These are phyloP conservation scores for Huso huso DNA, from an alignment of 2,797 vertebrate species.

Conservation along the genomic window DNA sequence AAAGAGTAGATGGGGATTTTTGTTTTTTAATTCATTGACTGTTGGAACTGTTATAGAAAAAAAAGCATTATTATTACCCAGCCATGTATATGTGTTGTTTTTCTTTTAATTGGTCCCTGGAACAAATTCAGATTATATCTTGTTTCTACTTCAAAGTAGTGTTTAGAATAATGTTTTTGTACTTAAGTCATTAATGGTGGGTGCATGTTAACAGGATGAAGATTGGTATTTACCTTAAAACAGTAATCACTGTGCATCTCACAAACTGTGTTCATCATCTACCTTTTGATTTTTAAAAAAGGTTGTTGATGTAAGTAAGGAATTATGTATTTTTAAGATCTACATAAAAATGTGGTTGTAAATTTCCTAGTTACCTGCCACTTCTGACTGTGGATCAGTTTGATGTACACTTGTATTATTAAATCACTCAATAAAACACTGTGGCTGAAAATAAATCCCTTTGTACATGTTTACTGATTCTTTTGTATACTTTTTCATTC, in stretches of 20 bases:
- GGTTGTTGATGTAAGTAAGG: constrained; percentile 81
- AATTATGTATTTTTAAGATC: constrained; percentile 82
- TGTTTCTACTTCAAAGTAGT: constrained; percentile 70
- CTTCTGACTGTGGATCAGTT: constrained; percentile 88
- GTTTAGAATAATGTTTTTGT: constrained; percentile 71
- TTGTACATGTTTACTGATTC: constrained; percentile 2
- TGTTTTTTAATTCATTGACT: constrained; percentile 89
- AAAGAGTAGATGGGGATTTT: constrained; percentile 78
- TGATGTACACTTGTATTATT: constrained; percentile 98
- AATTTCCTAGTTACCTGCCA: constrained; percentile 91
- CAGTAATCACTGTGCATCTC: constrained; percentile 75
- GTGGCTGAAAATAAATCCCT: constrained; percentile 61
- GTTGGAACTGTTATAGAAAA: constrained; percentile 84
- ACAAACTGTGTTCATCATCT: constrained; percentile 69
- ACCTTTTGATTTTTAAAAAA: constrained; percentile 66
- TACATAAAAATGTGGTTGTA: constrained; percentile 78
- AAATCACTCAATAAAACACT: constrained; percentile 96
- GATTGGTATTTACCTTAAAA: constrained; percentile 62
- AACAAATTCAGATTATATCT: constrained; percentile 79
- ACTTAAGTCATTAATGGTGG: constrained; percentile 77
- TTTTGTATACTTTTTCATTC: neutral
- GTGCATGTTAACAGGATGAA: constrained; percentile 89
- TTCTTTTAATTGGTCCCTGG: constrained; percentile 63
- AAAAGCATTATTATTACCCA: constrained; percentile 73
- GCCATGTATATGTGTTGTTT: constrained; percentile 78